Base-by-base conservation (phyloP, 2,888 invertebrate species). In the Cataglyphis albicans region DNA sequence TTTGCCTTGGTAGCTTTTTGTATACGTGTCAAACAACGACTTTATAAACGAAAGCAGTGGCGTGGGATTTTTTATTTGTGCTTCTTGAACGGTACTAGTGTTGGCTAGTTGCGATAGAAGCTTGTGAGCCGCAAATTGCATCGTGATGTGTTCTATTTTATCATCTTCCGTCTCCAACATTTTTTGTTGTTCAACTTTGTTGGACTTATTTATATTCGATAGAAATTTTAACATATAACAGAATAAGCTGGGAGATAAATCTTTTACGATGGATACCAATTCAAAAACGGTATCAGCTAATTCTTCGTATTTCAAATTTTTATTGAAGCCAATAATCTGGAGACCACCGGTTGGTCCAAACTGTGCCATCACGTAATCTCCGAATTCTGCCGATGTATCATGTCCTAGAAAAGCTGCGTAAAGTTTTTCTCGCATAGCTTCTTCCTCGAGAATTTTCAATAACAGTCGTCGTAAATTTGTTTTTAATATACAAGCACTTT, bases 191-290 rank as follows among this genome's bases (percentile, higher is more conserved):
- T 82, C 73, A 0, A 70, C 41, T n/a, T 83, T 70, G 29, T 35
- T 67, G 7, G 21, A n/a, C 21, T 90, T 81, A 67, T 81, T 84
- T 68, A 87, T 81, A 41, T 67, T 82, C 0, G 90, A 84, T 29
- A 95, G 85, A 74, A 93, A 93, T 78, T 93, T 93, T 44, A 95
- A 89, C 21, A 95, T 91, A 89, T 95, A 95, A 35, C 91, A 91
- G 82, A 95, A 95, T 73, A 95, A 91, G 55, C 85, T 86, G 15
- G 91, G 91, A n/a, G 92, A 90, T 15, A 95, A 78, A 48, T 78
- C 32, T 41, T 88, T 88, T 70, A 94, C 91, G 44, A 87, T 89
- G 68, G 92, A 89, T 21, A 95, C 87, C 67, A 95, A 86, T 72
- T 94, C 90, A 55, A 93, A 91, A 25, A 95, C 81, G 74, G 90